A percentile compares a stretch with the other conserved stretches of the same genome.
Conservation (phyloP, 2,888 invertebrate species). For the Lithophane semibrunnea region DNA sequence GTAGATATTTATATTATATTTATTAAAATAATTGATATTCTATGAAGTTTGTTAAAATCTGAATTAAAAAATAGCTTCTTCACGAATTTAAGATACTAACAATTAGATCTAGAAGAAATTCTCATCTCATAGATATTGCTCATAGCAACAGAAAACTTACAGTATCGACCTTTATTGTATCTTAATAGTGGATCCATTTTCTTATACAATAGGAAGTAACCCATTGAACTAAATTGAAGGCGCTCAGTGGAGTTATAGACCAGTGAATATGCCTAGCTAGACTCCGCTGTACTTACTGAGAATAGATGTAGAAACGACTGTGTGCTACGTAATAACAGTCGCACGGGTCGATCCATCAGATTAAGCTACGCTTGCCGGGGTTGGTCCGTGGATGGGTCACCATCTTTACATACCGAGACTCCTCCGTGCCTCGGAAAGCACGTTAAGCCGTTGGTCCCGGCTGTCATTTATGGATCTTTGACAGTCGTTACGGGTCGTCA, state of each 20-base stretch:
- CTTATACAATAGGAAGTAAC: conserved; percentile 73
- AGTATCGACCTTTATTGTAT: not conserved
- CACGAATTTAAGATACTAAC: not conserved
- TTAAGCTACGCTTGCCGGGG: no score
- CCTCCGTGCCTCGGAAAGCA: no score
- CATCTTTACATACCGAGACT: no score
- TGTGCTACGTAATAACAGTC: no score
- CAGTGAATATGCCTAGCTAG: conserved; percentile 3
- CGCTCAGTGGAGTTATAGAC: conserved; percentile 67
- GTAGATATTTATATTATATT: no score
- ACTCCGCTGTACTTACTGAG: not conserved
- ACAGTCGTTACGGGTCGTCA: no score
- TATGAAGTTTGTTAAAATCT: not conserved
- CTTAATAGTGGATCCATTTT: conserved; percentile 33
- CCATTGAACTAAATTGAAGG: conserved; percentile 81
- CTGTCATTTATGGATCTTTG: no score
- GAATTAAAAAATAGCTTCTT: conserved; percentile 2
- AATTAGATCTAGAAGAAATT: no score
- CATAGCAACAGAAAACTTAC: conserved; percentile 24
- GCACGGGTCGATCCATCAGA: no score
- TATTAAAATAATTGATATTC: no score
- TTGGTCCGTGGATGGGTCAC: no score
- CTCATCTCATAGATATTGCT: not conserved
- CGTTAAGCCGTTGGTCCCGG: no score
- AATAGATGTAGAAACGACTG: not conserved